phyloP scores from a whole-genome alignment of 2,888 invertebrate species.

The Spatulosminthurus flaviceps region DNA sequence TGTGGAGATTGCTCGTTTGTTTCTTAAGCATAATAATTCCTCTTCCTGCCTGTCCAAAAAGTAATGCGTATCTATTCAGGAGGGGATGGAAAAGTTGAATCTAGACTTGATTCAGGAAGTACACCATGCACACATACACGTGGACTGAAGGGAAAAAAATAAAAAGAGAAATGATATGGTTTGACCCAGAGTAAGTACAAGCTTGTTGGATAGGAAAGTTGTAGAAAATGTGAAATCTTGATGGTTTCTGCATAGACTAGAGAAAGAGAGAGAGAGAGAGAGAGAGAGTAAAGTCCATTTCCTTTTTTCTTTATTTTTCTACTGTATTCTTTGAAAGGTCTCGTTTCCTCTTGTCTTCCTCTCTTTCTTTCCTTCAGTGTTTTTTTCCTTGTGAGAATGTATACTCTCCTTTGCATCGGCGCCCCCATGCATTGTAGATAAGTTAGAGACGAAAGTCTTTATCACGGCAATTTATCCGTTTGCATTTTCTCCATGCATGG shows the following conservation, averaged over 20 bases:
- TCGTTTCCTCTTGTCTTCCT: conserved; percentile 12
- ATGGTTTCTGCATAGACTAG: conserved; percentile 29
- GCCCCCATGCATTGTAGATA: conserved; percentile 27
- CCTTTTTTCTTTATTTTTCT: conserved; percentile 28
- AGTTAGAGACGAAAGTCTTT: conserved; percentile 54
- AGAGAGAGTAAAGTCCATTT: conserved; percentile 35
- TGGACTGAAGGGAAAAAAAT: background rate
- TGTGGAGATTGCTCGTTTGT: conserved; percentile 21
- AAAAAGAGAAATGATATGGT: conserved; percentile 33
- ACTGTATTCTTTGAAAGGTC: conserved; percentile 7
- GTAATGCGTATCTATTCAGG: conserved; percentile 1
- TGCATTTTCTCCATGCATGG: conserved; percentile 49
- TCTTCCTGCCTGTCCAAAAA: conserved; percentile 21
- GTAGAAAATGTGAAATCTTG: conserved; percentile 32
- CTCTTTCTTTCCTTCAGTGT: conserved; percentile 7
- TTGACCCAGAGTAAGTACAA: conserved; percentile 22
- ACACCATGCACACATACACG: too few species aligned
- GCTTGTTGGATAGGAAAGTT: background rate
- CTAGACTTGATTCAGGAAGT: background rate
- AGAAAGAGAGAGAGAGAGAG: too few species aligned
- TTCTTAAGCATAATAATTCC: conserved; percentile 22
- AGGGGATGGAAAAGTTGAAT: background rate
- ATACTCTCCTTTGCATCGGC: background rate
- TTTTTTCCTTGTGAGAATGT: background rate
- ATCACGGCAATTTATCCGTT: conserved; percentile 60